phyloP scores from a whole-genome alignment of 1,140 invertebrate species.

The Tribolium madens region DNA sequence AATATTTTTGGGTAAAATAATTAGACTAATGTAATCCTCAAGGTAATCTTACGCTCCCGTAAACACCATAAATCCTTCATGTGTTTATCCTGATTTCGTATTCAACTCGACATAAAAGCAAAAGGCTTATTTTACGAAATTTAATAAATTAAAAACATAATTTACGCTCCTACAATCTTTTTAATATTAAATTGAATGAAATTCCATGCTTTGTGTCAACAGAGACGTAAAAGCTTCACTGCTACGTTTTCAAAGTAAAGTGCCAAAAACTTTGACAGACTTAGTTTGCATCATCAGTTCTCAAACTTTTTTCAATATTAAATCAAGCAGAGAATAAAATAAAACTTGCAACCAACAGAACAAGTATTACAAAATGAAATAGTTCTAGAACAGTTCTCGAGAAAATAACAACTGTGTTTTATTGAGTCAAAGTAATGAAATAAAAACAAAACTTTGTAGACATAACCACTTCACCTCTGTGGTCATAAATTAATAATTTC shows the following conservation, averaged over 20 bases:
- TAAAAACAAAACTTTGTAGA: no score
- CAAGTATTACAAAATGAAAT: not conserved
- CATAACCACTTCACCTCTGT: not conserved
- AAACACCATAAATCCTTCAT: not conserved
- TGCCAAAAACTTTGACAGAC: not conserved
- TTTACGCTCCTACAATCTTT: no score
- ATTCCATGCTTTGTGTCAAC: not conserved
- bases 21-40: not conserved
- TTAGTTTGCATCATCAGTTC: not conserved
- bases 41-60: not conserved
- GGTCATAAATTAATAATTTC: not conserved
- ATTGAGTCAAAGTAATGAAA: no score
- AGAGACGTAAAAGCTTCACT: not conserved
- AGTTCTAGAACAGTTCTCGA: not conserved
- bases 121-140: not conserved
- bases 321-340: not conserved
- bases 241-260: not conserved
- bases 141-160: not conserved
- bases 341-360: not conserved
- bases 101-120: not conserved
- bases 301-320: not conserved
- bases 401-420: not conserved
- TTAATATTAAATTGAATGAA: no score
- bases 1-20: not conserved
- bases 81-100: not conserved